Evolutionary conservation across 2,888 invertebrate genomes (phyloP).

Genomic region (Aplocera efformata): DNA sequence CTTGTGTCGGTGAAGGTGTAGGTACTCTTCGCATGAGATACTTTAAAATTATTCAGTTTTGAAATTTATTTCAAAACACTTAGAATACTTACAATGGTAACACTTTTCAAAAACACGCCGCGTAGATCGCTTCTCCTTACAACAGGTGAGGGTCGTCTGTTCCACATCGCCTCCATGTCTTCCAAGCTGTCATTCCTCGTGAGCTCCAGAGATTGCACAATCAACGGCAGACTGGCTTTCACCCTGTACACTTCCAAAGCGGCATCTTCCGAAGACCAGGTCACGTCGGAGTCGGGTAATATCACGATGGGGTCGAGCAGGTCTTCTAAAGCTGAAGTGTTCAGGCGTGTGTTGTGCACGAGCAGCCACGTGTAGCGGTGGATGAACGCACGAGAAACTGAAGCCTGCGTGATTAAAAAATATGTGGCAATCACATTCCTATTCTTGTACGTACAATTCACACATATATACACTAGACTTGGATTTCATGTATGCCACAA

Average conservation of each 20-base stretch:
- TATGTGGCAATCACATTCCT: no score
- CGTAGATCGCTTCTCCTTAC: constrained; percentile 49
- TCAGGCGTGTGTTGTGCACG: constrained; percentile 37
- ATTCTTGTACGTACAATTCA: no score
- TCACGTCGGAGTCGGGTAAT: constrained; percentile 61
- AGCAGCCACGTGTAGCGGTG: constrained; percentile 60
- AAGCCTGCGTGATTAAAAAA: constrained; percentile 54
- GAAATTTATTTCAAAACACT: no score
- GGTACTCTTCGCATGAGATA: no score
- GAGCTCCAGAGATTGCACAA: constrained; percentile 35
- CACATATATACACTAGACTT: no score
- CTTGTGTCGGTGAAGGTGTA: no score
- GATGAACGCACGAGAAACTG: constrained; percentile 51
- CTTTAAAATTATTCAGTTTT: no score
- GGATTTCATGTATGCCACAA: no score
- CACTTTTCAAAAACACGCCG: constrained; percentile 46
- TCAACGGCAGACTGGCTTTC: constrained; percentile 36
- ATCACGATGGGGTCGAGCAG: constrained; percentile 36
- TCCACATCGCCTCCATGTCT: constrained; percentile 40
- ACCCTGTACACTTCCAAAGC: constrained; percentile 54
- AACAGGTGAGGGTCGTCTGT: constrained; percentile 39
- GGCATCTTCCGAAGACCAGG: constrained; percentile 40
- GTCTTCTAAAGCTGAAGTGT: constrained; percentile 31
- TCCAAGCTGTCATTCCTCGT: constrained; percentile 19
- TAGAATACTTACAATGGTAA: constrained; percentile 50